Evolutionary conservation across 2,113 vertebrate genomes (phyloP).

Genomic region (Caracal caracal): DNA sequence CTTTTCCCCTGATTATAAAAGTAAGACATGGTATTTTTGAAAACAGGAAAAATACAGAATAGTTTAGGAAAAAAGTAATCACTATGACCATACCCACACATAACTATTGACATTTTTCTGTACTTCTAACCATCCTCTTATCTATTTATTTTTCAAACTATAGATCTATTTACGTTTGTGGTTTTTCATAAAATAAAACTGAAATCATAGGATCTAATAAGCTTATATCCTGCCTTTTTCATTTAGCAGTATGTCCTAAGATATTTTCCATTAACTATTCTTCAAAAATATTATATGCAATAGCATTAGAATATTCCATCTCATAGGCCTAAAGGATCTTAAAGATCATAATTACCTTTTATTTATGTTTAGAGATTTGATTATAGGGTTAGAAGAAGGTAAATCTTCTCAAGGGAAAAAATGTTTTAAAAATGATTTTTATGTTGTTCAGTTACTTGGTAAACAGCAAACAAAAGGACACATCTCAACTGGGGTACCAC

Average conservation of each 20-base stretch:
- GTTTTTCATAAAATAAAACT: slow-evolving; percentile 1
- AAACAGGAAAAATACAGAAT: neutral
- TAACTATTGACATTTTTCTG: neutral
- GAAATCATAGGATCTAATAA: neutral
- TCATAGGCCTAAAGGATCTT: neutral
- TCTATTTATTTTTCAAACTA: neutral
- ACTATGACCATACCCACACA: neutral
- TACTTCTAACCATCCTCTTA: neutral
- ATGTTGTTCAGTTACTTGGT: neutral
- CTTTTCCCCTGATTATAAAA: neutral
- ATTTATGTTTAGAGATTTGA: slow-evolving; percentile 20
- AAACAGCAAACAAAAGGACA: slow-evolving; percentile 25
- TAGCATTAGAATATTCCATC: neutral
- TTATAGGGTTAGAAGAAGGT: neutral
- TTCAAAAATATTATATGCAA: slow-evolving; percentile 26
- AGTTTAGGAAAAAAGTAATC: neutral
- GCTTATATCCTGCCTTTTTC: neutral
- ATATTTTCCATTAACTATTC: neutral
- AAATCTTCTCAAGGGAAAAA: slow-evolving; percentile 11
- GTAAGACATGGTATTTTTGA: neutral
- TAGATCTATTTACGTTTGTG: neutral
- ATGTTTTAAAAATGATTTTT: slow-evolving; percentile 7
- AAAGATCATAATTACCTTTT: neutral
- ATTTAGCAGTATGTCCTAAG: neutral
- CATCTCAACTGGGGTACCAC: neutral